Base-by-base conservation (phyloP, 2,888 invertebrate species). In the Xanthorhoe spadicearia region DNA sequence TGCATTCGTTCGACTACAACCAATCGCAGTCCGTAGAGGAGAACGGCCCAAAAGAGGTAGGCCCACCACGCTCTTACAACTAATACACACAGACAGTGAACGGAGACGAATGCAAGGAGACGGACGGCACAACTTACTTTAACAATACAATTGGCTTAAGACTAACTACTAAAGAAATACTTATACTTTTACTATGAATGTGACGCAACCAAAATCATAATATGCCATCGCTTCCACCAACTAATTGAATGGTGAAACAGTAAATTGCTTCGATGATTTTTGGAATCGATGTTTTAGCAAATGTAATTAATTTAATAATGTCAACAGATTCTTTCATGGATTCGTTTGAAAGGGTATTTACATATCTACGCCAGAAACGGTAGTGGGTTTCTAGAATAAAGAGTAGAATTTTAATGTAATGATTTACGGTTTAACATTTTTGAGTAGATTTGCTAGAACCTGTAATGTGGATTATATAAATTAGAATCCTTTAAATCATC, bases 1-100 rank as follows among this genome's bases (percentile, higher is more conserved):
- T 93, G 93, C 93, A 93, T 93, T 93, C 93, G 88, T 93, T 87
- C 93, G 91, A 87, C 93, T 85, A 92, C 92, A 91, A 92, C 92
- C 92, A 92, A 92, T 89, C 91, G 93, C 93, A 93, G 93, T 90
- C 93, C 85, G 91, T 93, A 90, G 93, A 92, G 92, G 93, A 93
- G 88, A 92, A 93, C 89, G 93, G 92, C 87, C 92, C 89, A 78
- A 92, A 85, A 86, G 93, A 93, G 93, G 93, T 93, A 93, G 92
- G 93, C 90, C 70, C 82, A 85, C 82, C 82, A 85, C 83, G 84
- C 84, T 89, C 87, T 86, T 84, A 83, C 85, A 87, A 75, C 76
- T 82, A 80, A 74, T 79, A 76, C 65, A 77, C 82, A 78, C 71
- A 84, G 83, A 71, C 83, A 68, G 79, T 85, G 89, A 71, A 69